Conservation (phyloP, 2,113 vertebrate species). For the Pelusios castaneus region DNA sequence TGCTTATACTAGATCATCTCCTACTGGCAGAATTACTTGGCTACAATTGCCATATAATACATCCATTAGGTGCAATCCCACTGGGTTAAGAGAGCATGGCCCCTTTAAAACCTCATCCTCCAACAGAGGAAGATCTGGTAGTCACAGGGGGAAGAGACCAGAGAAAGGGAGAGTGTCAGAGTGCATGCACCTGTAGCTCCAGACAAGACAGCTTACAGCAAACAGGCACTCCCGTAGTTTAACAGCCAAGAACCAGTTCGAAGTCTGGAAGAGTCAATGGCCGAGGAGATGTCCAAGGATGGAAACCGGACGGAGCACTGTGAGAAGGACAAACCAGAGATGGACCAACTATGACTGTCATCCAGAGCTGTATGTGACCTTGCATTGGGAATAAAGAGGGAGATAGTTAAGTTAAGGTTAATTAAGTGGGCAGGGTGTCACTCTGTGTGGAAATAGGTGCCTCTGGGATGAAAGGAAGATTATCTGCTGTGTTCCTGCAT, state of each 20-base stretch:
- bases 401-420: background rate
- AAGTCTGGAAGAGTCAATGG: background rate
- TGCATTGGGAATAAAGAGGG: background rate
- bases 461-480: no score
- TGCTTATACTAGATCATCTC: background rate
- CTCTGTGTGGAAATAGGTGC: no score
- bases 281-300: background rate
- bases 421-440: background rate
- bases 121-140: background rate
- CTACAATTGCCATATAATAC: background rate
- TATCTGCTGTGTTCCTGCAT: no score
- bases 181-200: background rate
- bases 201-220: background rate
- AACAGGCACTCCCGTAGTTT: background rate
- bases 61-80: background rate
- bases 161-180: background rate
- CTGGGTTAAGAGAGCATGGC: background rate
- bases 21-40: background rate
- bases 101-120: background rate
- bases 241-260: background rate
- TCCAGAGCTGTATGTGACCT: background rate
- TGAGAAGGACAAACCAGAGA: background rate
- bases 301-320: background rate
- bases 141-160: background rate
- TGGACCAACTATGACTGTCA: background rate